phyloP scores from a whole-genome alignment of 1,140 invertebrate species.

The Venturia canescens region DNA sequence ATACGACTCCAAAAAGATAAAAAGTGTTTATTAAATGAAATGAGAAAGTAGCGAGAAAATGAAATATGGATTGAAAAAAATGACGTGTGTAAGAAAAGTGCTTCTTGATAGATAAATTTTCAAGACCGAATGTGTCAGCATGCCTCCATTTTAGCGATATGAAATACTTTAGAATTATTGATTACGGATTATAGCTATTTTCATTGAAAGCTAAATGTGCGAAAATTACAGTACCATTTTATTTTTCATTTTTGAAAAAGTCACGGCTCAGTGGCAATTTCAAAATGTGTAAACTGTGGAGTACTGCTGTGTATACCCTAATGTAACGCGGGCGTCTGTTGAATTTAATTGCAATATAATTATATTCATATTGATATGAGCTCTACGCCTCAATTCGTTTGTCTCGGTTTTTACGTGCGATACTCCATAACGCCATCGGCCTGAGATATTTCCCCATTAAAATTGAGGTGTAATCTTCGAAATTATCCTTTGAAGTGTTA shows the following conservation, averaged over 20 bases:
- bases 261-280: too few species aligned
- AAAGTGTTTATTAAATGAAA: too few species aligned
- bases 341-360: slow-evolving; percentile 41
- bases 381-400: background rate
- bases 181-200: slow-evolving; percentile 39
- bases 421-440: too few species aligned
- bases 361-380: slow-evolving; percentile 36
- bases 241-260: too few species aligned
- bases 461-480: background rate
- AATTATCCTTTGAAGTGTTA: too few species aligned
- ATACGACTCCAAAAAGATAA: too few species aligned
- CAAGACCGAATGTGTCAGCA: background rate
- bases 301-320: background rate
- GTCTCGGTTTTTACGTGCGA: too few species aligned
- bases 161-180: slow-evolving; percentile 34
- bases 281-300: too few species aligned
- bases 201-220: background rate
- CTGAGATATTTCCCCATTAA: background rate
- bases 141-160: slow-evolving; percentile 31
- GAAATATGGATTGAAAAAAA: background rate
- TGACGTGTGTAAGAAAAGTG: background rate
- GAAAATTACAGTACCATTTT: background rate
- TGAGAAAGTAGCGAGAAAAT: background rate
- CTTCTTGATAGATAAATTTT: background rate
- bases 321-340: slow-evolving; percentile 34